A percentile compares a stretch with the other conserved stretches of the same genome.
Evolutionary conservation across 2,113 vertebrate species (phyloP).

Genomic region (Centropus bengalensis): DNA sequence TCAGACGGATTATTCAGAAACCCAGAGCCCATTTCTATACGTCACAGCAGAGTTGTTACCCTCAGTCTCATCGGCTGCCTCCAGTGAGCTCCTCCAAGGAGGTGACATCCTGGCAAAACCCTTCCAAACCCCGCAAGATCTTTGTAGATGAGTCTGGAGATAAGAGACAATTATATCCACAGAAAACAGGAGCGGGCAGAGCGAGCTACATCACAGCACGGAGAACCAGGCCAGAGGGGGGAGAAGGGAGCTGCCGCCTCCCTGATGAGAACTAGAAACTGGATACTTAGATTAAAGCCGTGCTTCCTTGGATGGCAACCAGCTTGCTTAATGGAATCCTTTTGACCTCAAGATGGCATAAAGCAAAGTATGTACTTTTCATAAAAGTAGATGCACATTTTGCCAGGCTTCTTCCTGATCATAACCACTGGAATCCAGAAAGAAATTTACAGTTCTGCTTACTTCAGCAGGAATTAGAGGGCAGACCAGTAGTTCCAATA

Average conservation of each 20-base stretch:
- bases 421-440: neutral
- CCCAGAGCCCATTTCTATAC: neutral
- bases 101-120: neutral
- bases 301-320: neutral
- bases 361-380: neutral
- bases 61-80: neutral
- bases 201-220: neutral
- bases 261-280: neutral
- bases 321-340: neutral
- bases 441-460: neutral
- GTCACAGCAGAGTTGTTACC: neutral
- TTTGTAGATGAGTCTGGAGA: neutral
- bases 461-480: neutral
- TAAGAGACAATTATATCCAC: neutral
- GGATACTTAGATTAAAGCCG: neutral
- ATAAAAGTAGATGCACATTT: neutral
- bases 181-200: neutral
- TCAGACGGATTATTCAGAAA: slow-evolving; percentile 9
- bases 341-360: rapidly evolving
- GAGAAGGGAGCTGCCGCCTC: neutral
- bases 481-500: neutral
- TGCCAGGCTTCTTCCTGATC: neutral
- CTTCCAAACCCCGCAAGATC: neutral
- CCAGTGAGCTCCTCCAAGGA: neutral
- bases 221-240: neutral